Evolutionary conservation across 2,888 invertebrate species (phyloP), one percentile per base, ranked within the genome.

Genomic region (Herminia tarsipennalis): DNA sequence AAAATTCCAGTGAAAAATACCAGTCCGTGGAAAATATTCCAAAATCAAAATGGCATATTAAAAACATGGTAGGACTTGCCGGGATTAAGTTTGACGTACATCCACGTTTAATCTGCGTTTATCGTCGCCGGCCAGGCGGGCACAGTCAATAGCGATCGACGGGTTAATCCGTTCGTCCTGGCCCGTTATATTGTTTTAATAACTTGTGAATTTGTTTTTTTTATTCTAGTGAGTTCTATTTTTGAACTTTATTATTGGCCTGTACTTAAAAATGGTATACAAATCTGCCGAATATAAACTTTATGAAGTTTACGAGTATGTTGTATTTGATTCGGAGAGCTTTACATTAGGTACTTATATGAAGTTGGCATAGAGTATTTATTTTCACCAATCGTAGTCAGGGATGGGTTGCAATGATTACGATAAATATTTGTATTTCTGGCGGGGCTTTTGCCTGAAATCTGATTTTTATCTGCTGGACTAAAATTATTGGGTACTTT

Each of bases 21-120:
- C 21, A 13, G 10, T 38, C 16, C 20, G 13, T 25, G 28, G 45
- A 34, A 48, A 34, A 42, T 53, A 51, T 58, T 51, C 44, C 54
- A 66, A 60, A 71, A 67, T 69, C 73, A 66, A 60, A 67, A 61
- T 51, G 55, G 44, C 58, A 62, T 70, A 63, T 68, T 68, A 73
- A 78, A 76, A 76, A 78, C 76, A 73, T 66, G 66, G 54, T 53
- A 55, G 67, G 62, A 71, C 66, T 71, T 69, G 57, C 61, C 56
- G 49, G 74, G 79, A 72, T 83, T 80, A 80, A 44, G 72, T 66
- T 70, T 71, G 66, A 77, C 81, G 81, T 77, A 75, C 75, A 83
- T 79, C 79, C 80, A 66, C 72, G 78, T 76, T 80, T 81, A 85
- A 87, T 86, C 83, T 84, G 74, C 81, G 78, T 81, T 86, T 88